These are phyloP conservation scores for Anoura caudifer DNA, from an alignment of 2,113 vertebrate genomes.

Conservation along the genomic window DNA sequence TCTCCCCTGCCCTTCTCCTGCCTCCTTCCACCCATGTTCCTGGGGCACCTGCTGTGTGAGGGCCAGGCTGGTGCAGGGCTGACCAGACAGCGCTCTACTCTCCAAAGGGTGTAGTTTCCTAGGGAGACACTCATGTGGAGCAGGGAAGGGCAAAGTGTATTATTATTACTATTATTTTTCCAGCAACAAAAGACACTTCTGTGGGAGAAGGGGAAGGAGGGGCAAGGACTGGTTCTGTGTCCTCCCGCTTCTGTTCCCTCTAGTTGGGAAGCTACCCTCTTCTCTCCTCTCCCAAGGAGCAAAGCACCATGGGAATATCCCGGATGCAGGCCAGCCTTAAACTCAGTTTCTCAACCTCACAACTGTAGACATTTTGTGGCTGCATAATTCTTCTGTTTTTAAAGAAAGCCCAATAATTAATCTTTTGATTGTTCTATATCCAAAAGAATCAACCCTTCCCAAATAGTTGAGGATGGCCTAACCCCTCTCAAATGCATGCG, in stretches of 20 bases:
- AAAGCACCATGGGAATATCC: constrained; percentile 27
- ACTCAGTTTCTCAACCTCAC: not conserved
- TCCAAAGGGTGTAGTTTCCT: not conserved
- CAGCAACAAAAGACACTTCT: not conserved
- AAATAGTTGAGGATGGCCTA: not conserved
- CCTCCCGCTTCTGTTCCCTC: not conserved
- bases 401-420: not conserved
- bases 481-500: not conserved
- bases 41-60: too few relatives aligned
- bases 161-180: not conserved
- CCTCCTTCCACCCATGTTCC: not conserved
- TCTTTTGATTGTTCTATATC: not conserved
- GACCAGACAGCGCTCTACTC: too few relatives aligned
- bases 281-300: not conserved
- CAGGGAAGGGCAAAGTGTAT: not conserved
- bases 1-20: not conserved
- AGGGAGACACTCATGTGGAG: not conserved
- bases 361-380: not conserved
- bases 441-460: not conserved
- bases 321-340: not conserved
- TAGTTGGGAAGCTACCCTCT: not conserved
- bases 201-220: not conserved
- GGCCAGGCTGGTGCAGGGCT: not conserved
- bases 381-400: not conserved
- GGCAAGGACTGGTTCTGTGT: not conserved